Evolutionary conservation across 1,140 invertebrate genomes (phyloP).

Genomic region (Habropoda laboriosa): DNA sequence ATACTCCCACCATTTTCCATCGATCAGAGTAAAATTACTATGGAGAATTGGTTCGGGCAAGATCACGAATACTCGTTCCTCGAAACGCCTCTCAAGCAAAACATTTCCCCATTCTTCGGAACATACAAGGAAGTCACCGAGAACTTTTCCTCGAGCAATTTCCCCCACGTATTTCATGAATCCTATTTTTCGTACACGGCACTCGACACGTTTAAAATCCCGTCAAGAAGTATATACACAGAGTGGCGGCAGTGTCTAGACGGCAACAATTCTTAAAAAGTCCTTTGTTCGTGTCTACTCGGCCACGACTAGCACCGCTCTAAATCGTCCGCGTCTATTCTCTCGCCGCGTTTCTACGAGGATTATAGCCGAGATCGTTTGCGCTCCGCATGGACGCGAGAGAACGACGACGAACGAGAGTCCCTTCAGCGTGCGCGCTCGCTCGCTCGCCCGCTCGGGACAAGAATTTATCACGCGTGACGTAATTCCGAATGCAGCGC

Average conservation of each 20-base stretch:
- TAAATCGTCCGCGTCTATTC: slow-evolving; percentile 38
- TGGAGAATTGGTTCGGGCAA: no score
- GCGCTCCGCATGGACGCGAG: slow-evolving; percentile 25
- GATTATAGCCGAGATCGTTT: slow-evolving; percentile 54
- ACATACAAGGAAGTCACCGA: not conserved
- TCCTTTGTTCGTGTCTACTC: slow-evolving; percentile 29
- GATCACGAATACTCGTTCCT: no score
- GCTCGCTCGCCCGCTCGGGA: slow-evolving; percentile 20
- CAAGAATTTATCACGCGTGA: slow-evolving; percentile 72
- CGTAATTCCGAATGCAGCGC: slow-evolving; percentile 68
- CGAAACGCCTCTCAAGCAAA: no score
- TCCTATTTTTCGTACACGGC: not conserved
- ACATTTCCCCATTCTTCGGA: no score
- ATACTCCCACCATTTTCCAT: no score
- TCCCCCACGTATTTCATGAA: not conserved
- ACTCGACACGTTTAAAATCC: not conserved
- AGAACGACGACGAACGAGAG: slow-evolving; percentile 37
- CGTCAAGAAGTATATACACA: not conserved
- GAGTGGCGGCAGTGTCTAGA: not conserved
- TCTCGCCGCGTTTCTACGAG: slow-evolving; percentile 22
- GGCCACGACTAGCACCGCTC: slow-evolving; percentile 19
- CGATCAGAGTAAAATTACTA: no score
- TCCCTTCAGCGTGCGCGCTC: slow-evolving; percentile 26
- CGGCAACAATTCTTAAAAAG: slow-evolving; percentile 37
- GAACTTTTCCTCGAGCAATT: not conserved